phyloP scores from a whole-genome alignment of 2,113 vertebrate genomes.

The Gallinago jamesoni region DNA sequence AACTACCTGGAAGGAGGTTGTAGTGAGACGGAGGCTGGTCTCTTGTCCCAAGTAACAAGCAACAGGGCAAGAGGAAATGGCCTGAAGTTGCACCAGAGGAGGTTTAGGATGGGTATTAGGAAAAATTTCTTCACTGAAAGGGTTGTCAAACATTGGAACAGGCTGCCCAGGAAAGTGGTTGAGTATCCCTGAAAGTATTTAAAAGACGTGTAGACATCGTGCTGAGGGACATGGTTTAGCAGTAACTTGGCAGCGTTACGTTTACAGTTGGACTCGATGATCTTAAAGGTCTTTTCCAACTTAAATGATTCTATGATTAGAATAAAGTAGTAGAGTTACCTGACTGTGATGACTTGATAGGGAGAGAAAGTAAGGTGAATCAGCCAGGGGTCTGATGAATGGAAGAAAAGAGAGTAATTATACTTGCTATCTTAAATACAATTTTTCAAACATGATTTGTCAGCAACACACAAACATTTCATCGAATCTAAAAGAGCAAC shows the following conservation, averaged over 20 bases:
- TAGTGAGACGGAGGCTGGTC: not conserved
- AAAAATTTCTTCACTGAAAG: not conserved
- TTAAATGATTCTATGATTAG: not conserved
- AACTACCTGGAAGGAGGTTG: not conserved
- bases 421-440: not conserved
- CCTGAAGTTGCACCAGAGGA: not conserved
- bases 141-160: not conserved
- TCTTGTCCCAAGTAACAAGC: not conserved
- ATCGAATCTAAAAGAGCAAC: not conserved
- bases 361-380: slow-evolving; percentile 66
- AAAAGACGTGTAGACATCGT: not conserved
- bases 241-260: not conserved
- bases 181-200: not conserved
- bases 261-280: not conserved
- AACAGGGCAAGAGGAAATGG: not conserved
- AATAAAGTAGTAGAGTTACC: slow-evolving; percentile 54
- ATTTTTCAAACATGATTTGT: not conserved
- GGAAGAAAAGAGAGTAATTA: not conserved
- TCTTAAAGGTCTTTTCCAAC: not conserved
- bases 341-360: slow-evolving; percentile 70
- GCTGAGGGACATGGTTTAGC: not conserved
- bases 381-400: slow-evolving; percentile 64
- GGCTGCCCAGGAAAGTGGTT: not conserved
- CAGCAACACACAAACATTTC: not conserved
- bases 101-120: not conserved